These are phyloP conservation scores for Okapia johnstoni DNA, from an alignment of 2,113 vertebrate species.

Conservation along the genomic window DNA sequence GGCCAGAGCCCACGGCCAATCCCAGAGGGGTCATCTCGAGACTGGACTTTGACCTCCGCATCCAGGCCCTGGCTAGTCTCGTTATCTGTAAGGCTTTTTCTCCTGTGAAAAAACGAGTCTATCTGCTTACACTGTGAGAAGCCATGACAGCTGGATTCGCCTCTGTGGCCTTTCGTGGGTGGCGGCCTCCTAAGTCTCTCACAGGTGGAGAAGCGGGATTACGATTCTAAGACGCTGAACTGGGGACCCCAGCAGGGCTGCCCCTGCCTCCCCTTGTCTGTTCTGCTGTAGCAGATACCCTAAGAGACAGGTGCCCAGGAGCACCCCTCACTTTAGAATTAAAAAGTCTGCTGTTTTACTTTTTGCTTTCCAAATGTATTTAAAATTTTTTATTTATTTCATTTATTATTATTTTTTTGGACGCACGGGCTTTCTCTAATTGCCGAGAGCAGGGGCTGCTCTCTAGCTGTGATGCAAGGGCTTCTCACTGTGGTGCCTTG, in stretches of 20 bases:
- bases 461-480: not conserved
- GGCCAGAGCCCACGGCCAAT: rapidly evolving
- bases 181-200: not conserved
- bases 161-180: not conserved
- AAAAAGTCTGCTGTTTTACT: not conserved
- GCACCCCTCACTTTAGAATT: not conserved
- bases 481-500: not conserved
- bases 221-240: not conserved
- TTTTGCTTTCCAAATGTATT: not conserved
- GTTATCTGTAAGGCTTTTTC: not conserved
- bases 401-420: not conserved
- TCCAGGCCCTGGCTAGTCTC: not conserved
- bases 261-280: not conserved
- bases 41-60: not conserved
- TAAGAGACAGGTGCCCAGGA: not conserved
- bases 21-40: not conserved
- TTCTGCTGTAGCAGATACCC: not conserved
- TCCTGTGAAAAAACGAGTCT: not conserved
- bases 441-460: not conserved
- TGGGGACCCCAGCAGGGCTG: not conserved
- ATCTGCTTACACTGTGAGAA: not conserved
- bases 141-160: not conserved
- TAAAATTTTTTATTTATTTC: not conserved
- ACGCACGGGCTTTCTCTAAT: not conserved
- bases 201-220: not conserved